Base-by-base conservation (phyloP, 2,113 vertebrate genomes). In the Pipa parva region DNA sequence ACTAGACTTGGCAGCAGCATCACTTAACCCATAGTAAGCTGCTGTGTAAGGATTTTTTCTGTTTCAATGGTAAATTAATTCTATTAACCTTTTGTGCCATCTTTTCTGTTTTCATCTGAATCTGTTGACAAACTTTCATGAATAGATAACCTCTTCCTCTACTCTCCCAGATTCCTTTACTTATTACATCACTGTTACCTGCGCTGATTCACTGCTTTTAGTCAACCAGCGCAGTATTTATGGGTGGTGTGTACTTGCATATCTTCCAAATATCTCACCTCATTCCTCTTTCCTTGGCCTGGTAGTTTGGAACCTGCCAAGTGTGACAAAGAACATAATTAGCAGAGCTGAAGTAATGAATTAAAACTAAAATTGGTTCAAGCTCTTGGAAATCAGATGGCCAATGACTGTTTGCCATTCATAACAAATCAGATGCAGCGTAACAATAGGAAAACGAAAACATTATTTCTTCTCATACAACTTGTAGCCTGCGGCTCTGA, bases 401-500 rank as follows among this genome's bases (percentile, higher is more conserved):
- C 18, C 39, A 42, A 17, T 42, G 39, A 42, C 6, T 42, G 15
- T 42, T 15, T 42, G 39, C 39, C 39, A 42, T 42, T 42, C 15
- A 15, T 42, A 42, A 42, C 39, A 42, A 42, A 42, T 42, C 39
- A 42, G 39, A 42, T 42, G 39, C 39, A 42, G 39, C 39, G 15
- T 42, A 42, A 18, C 20, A 45, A 56, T 18, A 39, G 33, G 17
- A 42, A 54, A 55, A 45, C 42, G 63, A 52, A 64, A 64, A 52
- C 42, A 20, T 13, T 39, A 27, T 55, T 64, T 56, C n/a, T n/a
- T n/a, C 63, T 29, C 63, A 55, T 22, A 55, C 50, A 64, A 64
- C 51, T 55, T 55, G 50, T 55, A 64, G 63, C 63, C 63, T 39
- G 51, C 50, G 55, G 63, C 37, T 42, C 63, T 64, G 54, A 64